phyloP scores from a whole-genome alignment of 2,113 vertebrate genomes.

The Urocolius indicus region DNA sequence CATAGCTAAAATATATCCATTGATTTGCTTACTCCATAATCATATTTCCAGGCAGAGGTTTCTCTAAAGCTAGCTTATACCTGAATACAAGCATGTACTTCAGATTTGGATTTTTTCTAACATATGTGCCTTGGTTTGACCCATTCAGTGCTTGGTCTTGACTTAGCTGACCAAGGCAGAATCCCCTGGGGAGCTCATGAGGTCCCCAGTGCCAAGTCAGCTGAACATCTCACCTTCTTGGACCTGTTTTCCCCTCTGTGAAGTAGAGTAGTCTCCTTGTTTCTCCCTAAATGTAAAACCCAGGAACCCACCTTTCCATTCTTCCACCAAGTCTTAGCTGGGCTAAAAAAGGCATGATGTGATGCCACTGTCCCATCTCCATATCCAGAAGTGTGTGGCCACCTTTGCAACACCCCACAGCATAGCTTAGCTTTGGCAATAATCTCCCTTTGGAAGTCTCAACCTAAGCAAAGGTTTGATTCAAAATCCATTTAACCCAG shows the following conservation, averaged over 20 bases:
- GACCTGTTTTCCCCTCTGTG: not conserved
- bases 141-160: not conserved
- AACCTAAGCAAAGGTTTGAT: not conserved
- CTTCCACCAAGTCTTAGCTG: not conserved
- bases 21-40: not conserved
- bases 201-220: not conserved
- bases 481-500: not conserved
- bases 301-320: not conserved
- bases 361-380: not conserved
- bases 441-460: not conserved
- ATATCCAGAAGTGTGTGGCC: not conserved
- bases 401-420: not conserved
- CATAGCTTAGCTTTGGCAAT: fast-evolving
- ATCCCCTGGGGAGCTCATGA: not conserved
- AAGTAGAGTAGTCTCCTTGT: not conserved
- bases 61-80: not conserved
- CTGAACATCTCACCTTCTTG: not conserved
- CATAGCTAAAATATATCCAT: not conserved
- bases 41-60: not conserved
- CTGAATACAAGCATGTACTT: not conserved
- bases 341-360: not conserved
- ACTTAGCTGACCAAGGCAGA: not conserved
- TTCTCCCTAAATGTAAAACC: not conserved
- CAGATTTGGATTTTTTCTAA: not conserved
- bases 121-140: not conserved